Base-by-base conservation (phyloP, 2,888 invertebrate species). In the Mamestra brassicae region DNA sequence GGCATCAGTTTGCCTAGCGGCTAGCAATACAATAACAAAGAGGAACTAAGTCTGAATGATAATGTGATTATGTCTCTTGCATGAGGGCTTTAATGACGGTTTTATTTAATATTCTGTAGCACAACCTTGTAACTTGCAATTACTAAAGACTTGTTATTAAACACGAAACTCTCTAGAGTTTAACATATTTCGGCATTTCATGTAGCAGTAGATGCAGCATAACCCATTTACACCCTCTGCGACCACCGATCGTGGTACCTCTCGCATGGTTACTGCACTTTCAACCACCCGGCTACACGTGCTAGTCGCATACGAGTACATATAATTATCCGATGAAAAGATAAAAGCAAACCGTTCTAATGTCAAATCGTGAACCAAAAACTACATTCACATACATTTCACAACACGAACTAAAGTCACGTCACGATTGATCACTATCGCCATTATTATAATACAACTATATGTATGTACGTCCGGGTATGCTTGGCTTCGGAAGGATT, bases 401-500 rank as follows among this genome's bases (percentile, higher is more conserved):
- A 76, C 78, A 83, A 74, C 63, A 76, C 74, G 75, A 75, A 72
- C 74, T 42, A 50, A 7, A 68, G 68, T 50, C 74, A 71, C 73
- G 76, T 72, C 80, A 81, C 80, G 76, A 77, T 80, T 65, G 76
- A 81, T 83, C 76, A 65, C 70, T 76, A 84, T 83, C 80, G 36
- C 54, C 57, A 80, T 74, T 79, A 79, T 81, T 66, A 50, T 76
- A 78, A 78, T 74, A 78, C 62, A 72, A 71, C 62, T 80, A 76
- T 72, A 78, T 77, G 36, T 75, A 83, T 54, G 62, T 65, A 88
- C 79, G 85, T 87, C 89, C 85, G 85, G 79, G 80, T 87, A 65
- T 75, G 66, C 67, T 61, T 73, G 79, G 74, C 84, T 86, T 80
- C 84, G 88, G 86, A 89, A 87, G 85, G 87, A 90, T 91, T 91